Evolutionary conservation across 1,140 invertebrate genomes (phyloP).

Genomic region (Battus philenor): DNA sequence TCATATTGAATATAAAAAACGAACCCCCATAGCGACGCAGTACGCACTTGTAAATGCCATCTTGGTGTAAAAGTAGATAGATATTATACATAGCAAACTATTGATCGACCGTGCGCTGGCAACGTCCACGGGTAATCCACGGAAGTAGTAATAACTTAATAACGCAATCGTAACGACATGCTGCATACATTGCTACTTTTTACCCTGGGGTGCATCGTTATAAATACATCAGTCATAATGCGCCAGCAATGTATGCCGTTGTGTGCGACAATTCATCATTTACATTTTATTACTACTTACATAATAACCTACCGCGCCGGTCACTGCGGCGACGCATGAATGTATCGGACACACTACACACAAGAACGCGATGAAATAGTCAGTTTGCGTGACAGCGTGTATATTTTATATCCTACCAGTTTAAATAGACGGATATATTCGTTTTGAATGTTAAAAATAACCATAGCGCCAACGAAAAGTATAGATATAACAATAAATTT

Average conservation of each 20-base stretch:
- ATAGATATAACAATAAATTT: no score
- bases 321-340: constrained; percentile 4
- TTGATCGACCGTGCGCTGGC: constrained; percentile 30
- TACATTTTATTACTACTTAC: neutral
- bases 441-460: no score
- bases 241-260: constrained; percentile 1
- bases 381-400: constrained; percentile 26
- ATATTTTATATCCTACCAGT: constrained; percentile 17
- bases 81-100: constrained; percentile 32
- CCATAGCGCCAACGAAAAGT: no score
- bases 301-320: constrained; percentile 2
- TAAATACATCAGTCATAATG: constrained; percentile 5
- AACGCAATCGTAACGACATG: neutral
- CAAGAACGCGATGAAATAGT: constrained; percentile 10
- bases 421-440: no score
- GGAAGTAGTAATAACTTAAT: constrained; percentile 11
- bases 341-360: constrained; percentile 11
- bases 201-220: neutral
- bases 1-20: no score
- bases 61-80: constrained; percentile 35
- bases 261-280: neutral
- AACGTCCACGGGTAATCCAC: neutral
- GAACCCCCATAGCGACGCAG: neutral
- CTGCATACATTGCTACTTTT: constrained; percentile 12
- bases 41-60: constrained; percentile 34